These are phyloP conservation scores for Dynastes maya DNA, from an alignment of 2,888 invertebrate species.

Conservation along the genomic window DNA sequence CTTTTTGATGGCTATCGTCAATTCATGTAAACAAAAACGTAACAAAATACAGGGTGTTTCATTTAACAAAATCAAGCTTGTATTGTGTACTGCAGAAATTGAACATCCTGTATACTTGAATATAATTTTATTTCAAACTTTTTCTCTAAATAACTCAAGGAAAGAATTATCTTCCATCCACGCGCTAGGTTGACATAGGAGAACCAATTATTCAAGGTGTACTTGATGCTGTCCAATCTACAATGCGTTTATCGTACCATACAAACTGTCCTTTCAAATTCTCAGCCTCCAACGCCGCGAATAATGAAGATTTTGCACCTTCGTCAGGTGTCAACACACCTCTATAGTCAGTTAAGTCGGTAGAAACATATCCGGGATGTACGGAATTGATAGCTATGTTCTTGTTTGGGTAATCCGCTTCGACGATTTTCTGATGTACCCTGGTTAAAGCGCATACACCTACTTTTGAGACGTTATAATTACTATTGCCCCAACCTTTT, in stretches of 20 bases:
- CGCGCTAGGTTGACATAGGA: too few relatives aligned
- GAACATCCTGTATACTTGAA: too few relatives aligned
- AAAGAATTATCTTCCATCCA: too few relatives aligned
- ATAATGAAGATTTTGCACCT: conserved; percentile 76
- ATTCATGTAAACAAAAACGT: neutral
- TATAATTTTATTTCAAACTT: too few relatives aligned
- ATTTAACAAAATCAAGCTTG: neutral
- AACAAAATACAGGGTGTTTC: neutral
- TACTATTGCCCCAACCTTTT: conserved; percentile 46
- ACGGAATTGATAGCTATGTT: conserved; percentile 81
- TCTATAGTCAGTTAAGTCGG: conserved; percentile 79
- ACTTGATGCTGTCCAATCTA: conserved; percentile 71
- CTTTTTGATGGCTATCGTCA: too few relatives aligned
- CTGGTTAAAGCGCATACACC: conserved; percentile 79
- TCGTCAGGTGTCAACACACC: conserved; percentile 76
- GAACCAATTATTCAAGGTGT: neutral
- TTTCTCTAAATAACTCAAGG: too few relatives aligned
- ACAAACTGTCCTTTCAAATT: conserved; percentile 77
- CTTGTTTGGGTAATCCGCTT: conserved; percentile 70
- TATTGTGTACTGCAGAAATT: too few relatives aligned
- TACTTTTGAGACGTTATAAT: conserved; percentile 82
- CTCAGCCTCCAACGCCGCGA: conserved; percentile 76
- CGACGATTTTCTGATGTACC: conserved; percentile 78
- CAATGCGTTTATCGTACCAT: conserved; percentile 75
- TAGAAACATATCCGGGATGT: conserved; percentile 85